Evolutionary conservation across 2,888 invertebrate species (phyloP), one percentile per base, ranked within the genome.

Genomic region (Erebia palarica): DNA sequence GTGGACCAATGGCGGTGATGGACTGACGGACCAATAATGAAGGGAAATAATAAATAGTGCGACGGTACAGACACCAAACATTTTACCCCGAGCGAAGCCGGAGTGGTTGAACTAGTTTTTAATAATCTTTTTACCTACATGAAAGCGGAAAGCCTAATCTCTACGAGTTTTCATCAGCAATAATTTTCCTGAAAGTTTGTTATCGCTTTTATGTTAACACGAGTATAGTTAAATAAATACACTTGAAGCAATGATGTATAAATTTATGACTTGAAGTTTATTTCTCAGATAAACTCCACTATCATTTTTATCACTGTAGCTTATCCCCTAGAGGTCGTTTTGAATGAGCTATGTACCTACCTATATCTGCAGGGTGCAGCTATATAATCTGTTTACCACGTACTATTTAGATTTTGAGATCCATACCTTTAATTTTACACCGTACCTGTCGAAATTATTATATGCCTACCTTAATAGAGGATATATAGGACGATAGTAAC

Each of bases 141-240:
- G 49, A 49, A 65, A 65, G 55, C 57, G 21, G 57, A 36, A 68
- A 44, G 47, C 36, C 55, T 36, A 36, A 65, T 42, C 44, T 71
- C 18, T 65, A 49, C 11, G 36, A 21, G 53, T 57, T 10, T 57
- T n/a, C n/a, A n/a, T 63, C 21, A 53, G 14, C 14, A 47, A 64
- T 59, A 57, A 44, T 67, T 69, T 72, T 66, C 64, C 61, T 69
- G 58, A 63, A 67, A 70, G 14, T 44, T 36, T 53, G 42, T 59
- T 60, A 60, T 51, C 53, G 14, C 14, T 44, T 51, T 10, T 7
- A 27, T 63, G 16, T 64, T 64, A 8, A 21, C 47, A 51, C 63
- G 13, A 64, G 21, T 51, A 16, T 60, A 47, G 13, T 18, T 60
- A 60, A 5, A 8, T 18, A 55, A 60, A 16, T 16, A 55, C 57